A percentile compares a stretch with the other conserved stretches of the same genome.
Evolutionary conservation across 1,140 invertebrate species (phyloP).

Genomic region (Oncopodura yosiiana): DNA sequence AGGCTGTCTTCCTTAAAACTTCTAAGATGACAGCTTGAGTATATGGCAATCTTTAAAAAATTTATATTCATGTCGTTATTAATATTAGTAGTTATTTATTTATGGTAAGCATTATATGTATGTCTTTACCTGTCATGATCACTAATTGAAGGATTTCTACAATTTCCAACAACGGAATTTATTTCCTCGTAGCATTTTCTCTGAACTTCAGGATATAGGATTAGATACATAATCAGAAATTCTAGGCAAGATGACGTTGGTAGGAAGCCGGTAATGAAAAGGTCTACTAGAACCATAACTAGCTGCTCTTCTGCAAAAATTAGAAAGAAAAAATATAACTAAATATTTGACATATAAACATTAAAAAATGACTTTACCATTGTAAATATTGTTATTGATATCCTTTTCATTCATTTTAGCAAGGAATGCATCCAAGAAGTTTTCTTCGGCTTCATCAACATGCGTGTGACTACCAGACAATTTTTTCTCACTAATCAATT

Average conservation of each 20-base stretch:
- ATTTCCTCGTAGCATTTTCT: conserved; percentile 24
- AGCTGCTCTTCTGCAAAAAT: conserved; percentile 23
- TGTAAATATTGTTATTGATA: conserved; percentile 8
- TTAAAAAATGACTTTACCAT: conserved; percentile 7
- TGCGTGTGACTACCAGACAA: neutral
- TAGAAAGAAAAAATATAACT: neutral
- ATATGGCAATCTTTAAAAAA: conserved; percentile 19
- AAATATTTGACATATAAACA: neutral
- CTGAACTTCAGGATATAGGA: conserved; percentile 18
- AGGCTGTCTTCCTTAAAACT: conserved; percentile 11
- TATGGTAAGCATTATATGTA: neutral
- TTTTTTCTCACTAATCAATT: conserved; percentile 10
- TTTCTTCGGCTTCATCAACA: neutral
- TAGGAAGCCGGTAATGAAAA: conserved; percentile 21
- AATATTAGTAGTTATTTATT: neutral
- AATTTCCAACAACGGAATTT: conserved; percentile 16
- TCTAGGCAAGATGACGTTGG: conserved; percentile 22
- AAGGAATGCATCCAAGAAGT: conserved; percentile 25
- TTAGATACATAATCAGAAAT: conserved; percentile 18
- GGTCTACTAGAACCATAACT: conserved; percentile 14
- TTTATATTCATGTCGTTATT: neutral
- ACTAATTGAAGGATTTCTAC: neutral
- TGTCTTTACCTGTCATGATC: conserved; percentile 14
- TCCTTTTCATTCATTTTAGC: conserved; percentile 17
- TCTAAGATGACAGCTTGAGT: conserved; percentile 24